Conservation (phyloP, 2,797 vertebrate genomes). For the Anomalospiza imberbis region DNA sequence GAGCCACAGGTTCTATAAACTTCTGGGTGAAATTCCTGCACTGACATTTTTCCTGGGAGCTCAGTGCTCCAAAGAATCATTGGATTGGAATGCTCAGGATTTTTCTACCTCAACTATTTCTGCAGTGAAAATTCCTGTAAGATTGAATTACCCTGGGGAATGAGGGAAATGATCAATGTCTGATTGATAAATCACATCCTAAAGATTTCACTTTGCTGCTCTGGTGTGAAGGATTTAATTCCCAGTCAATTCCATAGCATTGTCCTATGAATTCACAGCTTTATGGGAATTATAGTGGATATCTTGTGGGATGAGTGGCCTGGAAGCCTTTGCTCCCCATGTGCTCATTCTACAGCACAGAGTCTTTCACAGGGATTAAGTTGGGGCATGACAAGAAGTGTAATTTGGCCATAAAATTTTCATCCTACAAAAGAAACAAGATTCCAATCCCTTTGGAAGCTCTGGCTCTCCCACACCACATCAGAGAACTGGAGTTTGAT, state of each 20-base stretch:
- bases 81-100: rapidly evolving
- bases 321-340: not conserved
- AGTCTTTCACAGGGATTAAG: not conserved
- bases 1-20: not conserved
- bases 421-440: not conserved
- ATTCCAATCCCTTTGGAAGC: not conserved
- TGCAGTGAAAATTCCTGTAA: not conserved
- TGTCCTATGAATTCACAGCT: not conserved
- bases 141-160: not conserved
- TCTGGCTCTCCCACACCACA: not conserved
- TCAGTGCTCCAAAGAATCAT: not conserved
- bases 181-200: not conserved
- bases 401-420: not conserved
- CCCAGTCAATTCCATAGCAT: not conserved
- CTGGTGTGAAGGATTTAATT: not conserved
- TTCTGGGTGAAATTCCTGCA: not conserved
- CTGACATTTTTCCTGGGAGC: not conserved
- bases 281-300: not conserved
- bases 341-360: not conserved
- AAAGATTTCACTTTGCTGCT: not conserved
- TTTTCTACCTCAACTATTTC: not conserved
- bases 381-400: not conserved
- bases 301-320: not conserved
- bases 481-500: not conserved
- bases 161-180: rapidly evolving